Evolutionary conservation across 2,888 invertebrate genomes (phyloP), one percentile per base, ranked within the genome.

Genomic region (Rhabditophanes sp.): DNA sequence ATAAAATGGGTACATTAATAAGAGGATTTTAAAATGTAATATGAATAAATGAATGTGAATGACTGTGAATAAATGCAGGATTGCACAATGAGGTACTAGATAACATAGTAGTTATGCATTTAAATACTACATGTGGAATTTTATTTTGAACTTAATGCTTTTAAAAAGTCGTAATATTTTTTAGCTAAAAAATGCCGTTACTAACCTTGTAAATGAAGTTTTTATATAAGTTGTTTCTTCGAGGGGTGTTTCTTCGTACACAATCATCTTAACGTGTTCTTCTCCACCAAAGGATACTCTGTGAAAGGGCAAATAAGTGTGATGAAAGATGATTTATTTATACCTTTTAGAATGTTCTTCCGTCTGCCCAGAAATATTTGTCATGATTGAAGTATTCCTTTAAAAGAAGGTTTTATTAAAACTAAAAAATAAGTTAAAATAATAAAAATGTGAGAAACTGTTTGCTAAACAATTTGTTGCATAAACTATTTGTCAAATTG

Each of bases 221-320:
- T 35, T 35, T 12, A 4, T 38, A 24, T 40, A n/a, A n/a, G n/a
- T n/a, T n/a, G n/a, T n/a, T n/a, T n/a, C n/a, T n/a, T n/a, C n/a
- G n/a, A n/a, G n/a, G n/a, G n/a, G n/a, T n/a, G n/a, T n/a, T 9
- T 41, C 41, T 16, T 41, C 41, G 31, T 41, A 41, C 9, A 41
- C 33, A 28, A 41, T 41, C 41, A 42, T 33, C 30, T 41, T 30
- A 20, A 40, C 39, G 22, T 40, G 39, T 19, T 41, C 41, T 29
- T 29, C 30, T 17, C 41, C 41, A 15, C 41, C 41, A 32, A 41
- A 41, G 11, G 41, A 41, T 14, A 41, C 41, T 34, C 41, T 41
- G 25, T 16, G 21, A 37, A 35, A 28, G 25, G 14, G 12, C 3
- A 24, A 14, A 24, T 4, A 12, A 9, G 9, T 22, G 23, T 24